Evolutionary conservation across 2,888 invertebrate species (phyloP).

Genomic region (Hirtodrosophila alboralis): DNA sequence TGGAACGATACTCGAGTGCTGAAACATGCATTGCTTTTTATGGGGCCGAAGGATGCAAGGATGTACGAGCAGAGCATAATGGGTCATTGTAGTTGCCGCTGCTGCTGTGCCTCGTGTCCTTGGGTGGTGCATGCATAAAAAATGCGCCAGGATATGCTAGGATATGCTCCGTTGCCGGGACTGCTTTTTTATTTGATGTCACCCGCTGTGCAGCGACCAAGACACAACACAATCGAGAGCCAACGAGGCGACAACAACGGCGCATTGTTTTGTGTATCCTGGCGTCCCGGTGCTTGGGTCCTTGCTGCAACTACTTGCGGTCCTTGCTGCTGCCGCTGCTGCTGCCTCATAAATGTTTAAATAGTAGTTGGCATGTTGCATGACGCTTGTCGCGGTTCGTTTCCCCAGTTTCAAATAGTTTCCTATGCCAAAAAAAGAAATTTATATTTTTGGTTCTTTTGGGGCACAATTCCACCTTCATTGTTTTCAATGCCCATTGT

Average conservation of each 20-base stretch:
- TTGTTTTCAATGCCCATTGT: neutral
- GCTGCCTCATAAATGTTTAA: conserved; percentile 68
- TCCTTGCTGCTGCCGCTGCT: conserved; percentile 15
- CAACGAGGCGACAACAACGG: conserved; percentile 56
- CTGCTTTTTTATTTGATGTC: conserved; percentile 37
- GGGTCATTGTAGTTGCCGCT: conserved; percentile 59
- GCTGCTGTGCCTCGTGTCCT: conserved; percentile 50
- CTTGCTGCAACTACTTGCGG: too few species aligned
- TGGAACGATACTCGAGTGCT: conserved; percentile 58
- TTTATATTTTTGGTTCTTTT: too few species aligned
- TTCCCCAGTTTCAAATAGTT: conserved; percentile 16
- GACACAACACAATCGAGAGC: conserved; percentile 29
- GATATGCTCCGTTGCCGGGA: conserved; percentile 47
- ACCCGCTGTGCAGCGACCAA: conserved; percentile 48
- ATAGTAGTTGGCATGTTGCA: conserved; percentile 63
- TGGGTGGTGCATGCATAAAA: conserved; percentile 71
- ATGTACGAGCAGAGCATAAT: conserved; percentile 52
- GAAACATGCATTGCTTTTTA: conserved; percentile 76
- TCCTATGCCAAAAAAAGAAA: too few species aligned
- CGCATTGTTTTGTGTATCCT: conserved; percentile 52
- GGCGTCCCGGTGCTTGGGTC: conserved; percentile 22
- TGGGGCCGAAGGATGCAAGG: conserved; percentile 46
- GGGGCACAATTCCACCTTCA: too few species aligned
- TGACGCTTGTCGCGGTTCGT: conserved; percentile 37
- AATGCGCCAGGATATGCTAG: conserved; percentile 62